Evolutionary conservation across 1,140 invertebrate genomes (phyloP).

Genomic region (Drosophila sechellia): DNA sequence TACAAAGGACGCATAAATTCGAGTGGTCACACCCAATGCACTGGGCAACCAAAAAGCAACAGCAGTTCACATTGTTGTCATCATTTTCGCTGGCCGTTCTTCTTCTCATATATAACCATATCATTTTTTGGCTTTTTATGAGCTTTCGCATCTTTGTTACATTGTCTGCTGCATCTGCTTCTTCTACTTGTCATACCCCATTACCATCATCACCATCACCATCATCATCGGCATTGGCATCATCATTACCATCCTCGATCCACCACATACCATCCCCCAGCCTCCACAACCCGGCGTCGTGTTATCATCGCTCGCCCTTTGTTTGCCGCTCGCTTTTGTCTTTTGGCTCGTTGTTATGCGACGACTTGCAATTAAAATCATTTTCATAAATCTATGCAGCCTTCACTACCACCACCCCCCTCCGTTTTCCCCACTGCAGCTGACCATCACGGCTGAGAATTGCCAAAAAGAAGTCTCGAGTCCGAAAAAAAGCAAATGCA

Average conservation of each 20-base stretch:
- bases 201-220: conserved; percentile 34
- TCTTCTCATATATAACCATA: conserved; percentile 15
- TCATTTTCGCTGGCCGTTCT: conserved; percentile 8
- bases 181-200: conserved; percentile 4
- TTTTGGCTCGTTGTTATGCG: conserved; percentile 31
- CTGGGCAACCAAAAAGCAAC: background rate
- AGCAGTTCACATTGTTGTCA: conserved; percentile 17
- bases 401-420: background rate
- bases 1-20: conserved; percentile 62
- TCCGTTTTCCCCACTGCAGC: background rate
- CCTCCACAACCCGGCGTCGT: background rate
- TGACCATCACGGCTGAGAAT: background rate
- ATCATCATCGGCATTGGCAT: background rate
- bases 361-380: conserved; percentile 61
- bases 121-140: conserved; percentile 70
- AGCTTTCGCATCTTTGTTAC: conserved; percentile 41
- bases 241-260: conserved; percentile 12
- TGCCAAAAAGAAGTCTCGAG: conserved; percentile 20
- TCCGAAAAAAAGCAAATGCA: conserved; percentile 41
- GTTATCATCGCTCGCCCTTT: conserved; percentile 56
- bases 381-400: conserved; percentile 72
- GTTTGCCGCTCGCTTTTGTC: conserved; percentile 47
- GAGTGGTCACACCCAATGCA: conserved; percentile 4
- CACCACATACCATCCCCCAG: conserved; percentile 12
- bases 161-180: conserved; percentile 42